Conservation (phyloP, 2,888 invertebrate genomes). For the Xylophagus ater region DNA sequence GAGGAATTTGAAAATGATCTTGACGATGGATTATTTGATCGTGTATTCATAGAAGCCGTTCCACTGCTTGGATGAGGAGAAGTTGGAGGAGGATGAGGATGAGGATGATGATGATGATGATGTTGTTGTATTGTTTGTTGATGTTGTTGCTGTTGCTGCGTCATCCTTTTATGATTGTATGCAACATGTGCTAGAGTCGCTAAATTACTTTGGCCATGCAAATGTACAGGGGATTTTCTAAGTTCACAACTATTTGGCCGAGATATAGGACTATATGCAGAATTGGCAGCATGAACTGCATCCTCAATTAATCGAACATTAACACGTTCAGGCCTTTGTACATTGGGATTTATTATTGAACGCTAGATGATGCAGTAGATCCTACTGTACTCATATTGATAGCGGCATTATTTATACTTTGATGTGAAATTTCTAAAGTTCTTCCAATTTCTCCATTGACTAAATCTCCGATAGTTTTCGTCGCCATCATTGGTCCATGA, state of each 20-base stretch:
- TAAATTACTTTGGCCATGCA: conserved; percentile 26
- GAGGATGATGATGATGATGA: conserved; percentile 19
- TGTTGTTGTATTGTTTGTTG: conserved; percentile 26
- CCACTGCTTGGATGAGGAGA: conserved; percentile 1
- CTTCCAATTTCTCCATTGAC: conserved; percentile 82
- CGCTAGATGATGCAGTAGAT: conserved; percentile 30
- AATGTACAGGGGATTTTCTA: conserved; percentile 23
- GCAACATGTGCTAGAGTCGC: conserved; percentile 37
- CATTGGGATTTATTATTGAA: conserved; percentile 46
- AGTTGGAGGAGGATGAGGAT: conserved; percentile 12
- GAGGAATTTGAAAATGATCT: conserved; percentile 14
- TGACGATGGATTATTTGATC: conserved; percentile 10
- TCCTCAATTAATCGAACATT: conserved; percentile 41
- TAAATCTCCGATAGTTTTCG: conserved; percentile 77
- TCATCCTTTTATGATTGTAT: conserved; percentile 32
- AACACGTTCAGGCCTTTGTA: conserved; percentile 48
- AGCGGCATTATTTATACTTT: conserved; percentile 77
- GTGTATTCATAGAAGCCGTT: too few relatives aligned
- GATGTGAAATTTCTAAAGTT: conserved; percentile 79
- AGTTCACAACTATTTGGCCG: conserved; percentile 44
- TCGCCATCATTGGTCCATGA: conserved; percentile 40
- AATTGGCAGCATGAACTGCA: conserved; percentile 20
- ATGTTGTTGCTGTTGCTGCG: conserved; percentile 5
- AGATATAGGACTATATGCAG: conserved; percentile 40
- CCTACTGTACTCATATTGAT: conserved; percentile 68